Evolutionary conservation across 2,797 vertebrate genomes (phyloP).

Genomic region (Halcyon smyrnensis): DNA sequence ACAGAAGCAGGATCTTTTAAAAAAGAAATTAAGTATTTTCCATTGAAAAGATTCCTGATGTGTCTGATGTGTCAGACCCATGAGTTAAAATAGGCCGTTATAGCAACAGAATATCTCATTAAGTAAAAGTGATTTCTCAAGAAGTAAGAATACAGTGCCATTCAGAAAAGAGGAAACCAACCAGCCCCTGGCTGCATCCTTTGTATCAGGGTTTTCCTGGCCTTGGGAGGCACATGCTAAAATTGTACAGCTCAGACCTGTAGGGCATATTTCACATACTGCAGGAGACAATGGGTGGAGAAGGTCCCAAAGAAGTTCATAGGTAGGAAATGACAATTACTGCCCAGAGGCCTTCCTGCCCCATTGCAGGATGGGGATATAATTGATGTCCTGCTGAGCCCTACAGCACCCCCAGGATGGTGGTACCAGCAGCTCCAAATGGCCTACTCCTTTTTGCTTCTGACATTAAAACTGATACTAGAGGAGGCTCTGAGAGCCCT

Average conservation of each 20-base stretch:
- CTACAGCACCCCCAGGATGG: too few relatives aligned
- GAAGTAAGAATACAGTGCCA: background rate
- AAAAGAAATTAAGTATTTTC: background rate
- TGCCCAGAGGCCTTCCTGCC: background rate
- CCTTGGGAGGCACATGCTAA: background rate
- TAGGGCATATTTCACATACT: fast-evolving
- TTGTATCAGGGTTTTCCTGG: background rate
- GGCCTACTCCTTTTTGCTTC: background rate
- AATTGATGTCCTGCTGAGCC: background rate
- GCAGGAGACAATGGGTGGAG: background rate
- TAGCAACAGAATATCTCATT: background rate
- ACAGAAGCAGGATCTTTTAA: background rate
- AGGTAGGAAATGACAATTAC: background rate
- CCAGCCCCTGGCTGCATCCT: background rate
- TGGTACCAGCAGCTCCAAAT: background rate
- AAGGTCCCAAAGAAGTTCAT: background rate
- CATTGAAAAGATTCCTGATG: background rate
- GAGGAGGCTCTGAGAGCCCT: background rate
- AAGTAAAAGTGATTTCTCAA: background rate
- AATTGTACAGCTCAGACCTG: background rate
- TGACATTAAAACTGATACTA: background rate
- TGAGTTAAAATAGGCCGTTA: background rate
- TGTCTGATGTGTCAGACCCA: background rate
- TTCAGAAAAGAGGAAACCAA: background rate
- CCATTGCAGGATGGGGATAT: background rate